phyloP scores from a whole-genome alignment of 2,888 invertebrate species.

The Ectemnius continuus region DNA sequence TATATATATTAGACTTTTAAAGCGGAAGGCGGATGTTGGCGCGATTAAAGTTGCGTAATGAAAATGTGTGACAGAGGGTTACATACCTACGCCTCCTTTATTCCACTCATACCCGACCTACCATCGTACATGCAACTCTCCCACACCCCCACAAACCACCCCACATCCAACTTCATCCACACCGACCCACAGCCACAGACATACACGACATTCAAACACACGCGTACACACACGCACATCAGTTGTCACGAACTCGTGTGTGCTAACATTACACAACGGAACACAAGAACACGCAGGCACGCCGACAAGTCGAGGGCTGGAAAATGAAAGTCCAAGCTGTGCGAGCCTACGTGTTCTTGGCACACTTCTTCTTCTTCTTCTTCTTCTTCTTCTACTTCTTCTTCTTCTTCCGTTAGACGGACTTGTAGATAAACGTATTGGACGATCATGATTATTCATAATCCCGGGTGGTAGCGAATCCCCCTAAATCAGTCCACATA shows the following conservation, averaged over 20 bases:
- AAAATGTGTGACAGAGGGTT: conserved; percentile 47
- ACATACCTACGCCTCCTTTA: conserved; percentile 51
- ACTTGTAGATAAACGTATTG: conserved; percentile 54
- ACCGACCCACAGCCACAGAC: conserved; percentile 26
- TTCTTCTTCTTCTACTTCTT: conserved; percentile 9
- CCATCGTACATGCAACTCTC: neutral
- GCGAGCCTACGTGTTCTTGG: conserved; percentile 45
- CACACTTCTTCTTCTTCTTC: conserved; percentile 32
- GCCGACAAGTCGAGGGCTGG: conserved; percentile 8
- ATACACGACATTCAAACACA: conserved; percentile 19
- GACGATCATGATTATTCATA: conserved; percentile 52
- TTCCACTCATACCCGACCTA: conserved; percentile 49
- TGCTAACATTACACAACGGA: conserved; percentile 15
- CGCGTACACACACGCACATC: conserved; percentile 26
- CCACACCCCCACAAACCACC: neutral
- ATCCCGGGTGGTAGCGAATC: conserved; percentile 63
- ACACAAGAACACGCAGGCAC: conserved; percentile 13
- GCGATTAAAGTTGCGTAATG: conserved; percentile 55
- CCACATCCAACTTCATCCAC: conserved; percentile 2
- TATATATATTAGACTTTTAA: conserved; percentile 66
- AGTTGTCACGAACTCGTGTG: conserved; percentile 15
- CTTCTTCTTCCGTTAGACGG: conserved; percentile 33
- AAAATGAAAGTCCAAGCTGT: too few relatives aligned
- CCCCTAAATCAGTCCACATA: conserved; percentile 56
- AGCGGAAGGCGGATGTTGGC: conserved; percentile 54